Percentiles rank a stretch among this genome's conserved stretches.
These are phyloP conservation scores for Echinarachnius parma DNA, from an alignment of 53 echinoderm and acorn worm genomes.

Conservation along the genomic window DNA sequence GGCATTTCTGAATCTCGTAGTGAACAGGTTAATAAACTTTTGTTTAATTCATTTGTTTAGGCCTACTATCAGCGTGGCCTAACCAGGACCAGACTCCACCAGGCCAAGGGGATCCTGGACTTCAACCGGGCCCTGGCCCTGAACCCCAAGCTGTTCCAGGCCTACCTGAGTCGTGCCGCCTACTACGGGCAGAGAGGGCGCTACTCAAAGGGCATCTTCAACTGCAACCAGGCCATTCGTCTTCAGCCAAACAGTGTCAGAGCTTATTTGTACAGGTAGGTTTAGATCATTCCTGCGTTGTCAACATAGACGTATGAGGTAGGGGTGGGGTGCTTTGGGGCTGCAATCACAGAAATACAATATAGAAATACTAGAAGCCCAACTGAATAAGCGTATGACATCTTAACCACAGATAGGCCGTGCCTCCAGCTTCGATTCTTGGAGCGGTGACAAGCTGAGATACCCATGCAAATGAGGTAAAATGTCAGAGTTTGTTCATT, in stretches of 20 bases:
- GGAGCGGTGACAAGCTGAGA: too few relatives aligned
- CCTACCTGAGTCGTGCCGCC: conserved; percentile 87
- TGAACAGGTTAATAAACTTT: background rate
- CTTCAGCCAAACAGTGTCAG: conserved; percentile 92
- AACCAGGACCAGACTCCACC: conserved; percentile 82
- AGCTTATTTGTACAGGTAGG: conserved; percentile 90
- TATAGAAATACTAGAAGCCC: too few relatives aligned
- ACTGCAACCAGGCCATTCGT: conserved; percentile 92
- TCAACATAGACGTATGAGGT: too few relatives aligned
- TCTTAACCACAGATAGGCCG: too few relatives aligned
- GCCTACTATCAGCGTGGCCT: conserved; percentile 99
- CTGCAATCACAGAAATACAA: too few relatives aligned
- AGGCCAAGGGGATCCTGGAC: conserved; percentile 95
- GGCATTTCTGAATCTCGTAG: too few relatives aligned
- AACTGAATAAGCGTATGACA: too few relatives aligned
- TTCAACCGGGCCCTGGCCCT: conserved; percentile 98
- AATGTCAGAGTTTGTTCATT: too few relatives aligned
- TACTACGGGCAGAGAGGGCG: conserved; percentile 97
- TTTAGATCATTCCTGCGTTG: background rate
- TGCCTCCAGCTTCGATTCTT: too few relatives aligned
- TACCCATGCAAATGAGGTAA: too few relatives aligned
- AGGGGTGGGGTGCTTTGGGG: too few relatives aligned
- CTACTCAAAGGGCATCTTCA: conserved; percentile 94
- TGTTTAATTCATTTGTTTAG: conserved; percentile 24
- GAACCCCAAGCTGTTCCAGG: conserved; percentile 84